Conservation (phyloP, 2,113 vertebrate species). For the Perognathus longimembris region DNA sequence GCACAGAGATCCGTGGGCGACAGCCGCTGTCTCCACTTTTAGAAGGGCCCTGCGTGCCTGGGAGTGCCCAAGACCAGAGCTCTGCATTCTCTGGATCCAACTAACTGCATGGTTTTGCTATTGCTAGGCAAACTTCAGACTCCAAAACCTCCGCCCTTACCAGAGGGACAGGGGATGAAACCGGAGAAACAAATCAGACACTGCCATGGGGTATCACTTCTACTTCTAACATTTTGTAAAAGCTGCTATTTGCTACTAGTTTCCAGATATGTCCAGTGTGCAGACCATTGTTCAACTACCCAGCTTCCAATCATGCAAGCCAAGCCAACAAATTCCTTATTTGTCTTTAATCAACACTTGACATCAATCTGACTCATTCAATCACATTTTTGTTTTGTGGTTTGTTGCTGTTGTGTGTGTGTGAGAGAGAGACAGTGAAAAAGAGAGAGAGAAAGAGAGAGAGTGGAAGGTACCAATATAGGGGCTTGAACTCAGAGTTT, state of each 20-base stretch:
- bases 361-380: neutral
- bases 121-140: conserved; percentile 33
- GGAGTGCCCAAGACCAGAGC: neutral
- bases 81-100: neutral
- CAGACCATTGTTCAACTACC: too few relatives aligned
- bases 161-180: neutral
- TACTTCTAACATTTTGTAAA: neutral
- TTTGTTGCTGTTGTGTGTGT: too few relatives aligned
- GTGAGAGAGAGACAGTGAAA: too few relatives aligned
- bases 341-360: neutral
- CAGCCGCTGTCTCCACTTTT: conserved; percentile 72
- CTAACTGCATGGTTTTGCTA: neutral
- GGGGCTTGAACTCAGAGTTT: too few relatives aligned
- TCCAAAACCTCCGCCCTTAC: neutral
- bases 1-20: conserved; percentile 64
- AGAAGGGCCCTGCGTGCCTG: conserved; percentile 49
- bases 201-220: neutral
- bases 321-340: neutral
- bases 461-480: too few relatives aligned
- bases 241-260: neutral
- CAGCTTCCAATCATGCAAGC: too few relatives aligned
- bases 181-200: neutral
- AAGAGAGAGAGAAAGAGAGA: too few relatives aligned
- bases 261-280: too few relatives aligned
- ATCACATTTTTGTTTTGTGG: neutral